Conservation (phyloP, 1,140 invertebrate species). For the Scaptomyza hsui region DNA sequence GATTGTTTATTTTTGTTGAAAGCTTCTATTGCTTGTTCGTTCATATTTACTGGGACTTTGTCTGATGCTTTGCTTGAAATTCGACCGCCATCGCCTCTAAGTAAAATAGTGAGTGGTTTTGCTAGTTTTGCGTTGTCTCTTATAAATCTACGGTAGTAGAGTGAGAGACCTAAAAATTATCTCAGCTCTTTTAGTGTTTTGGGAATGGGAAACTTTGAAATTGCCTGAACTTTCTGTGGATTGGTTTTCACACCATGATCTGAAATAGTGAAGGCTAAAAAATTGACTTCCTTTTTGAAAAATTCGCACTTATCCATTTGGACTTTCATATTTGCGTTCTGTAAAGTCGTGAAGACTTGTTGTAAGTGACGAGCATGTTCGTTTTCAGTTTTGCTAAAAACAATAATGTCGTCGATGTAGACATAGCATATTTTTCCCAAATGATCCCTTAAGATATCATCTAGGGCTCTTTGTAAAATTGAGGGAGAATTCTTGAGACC, state of each 20-base stretch:
- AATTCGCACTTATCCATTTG: background rate
- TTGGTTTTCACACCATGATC: background rate
- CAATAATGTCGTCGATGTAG: too few relatives aligned
- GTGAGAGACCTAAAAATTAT: background rate
- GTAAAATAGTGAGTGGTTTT: background rate
- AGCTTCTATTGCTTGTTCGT: background rate
- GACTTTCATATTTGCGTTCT: background rate
- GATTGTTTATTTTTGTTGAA: slow-evolving; percentile 1
- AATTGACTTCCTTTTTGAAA: background rate
- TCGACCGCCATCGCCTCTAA: too few relatives aligned
- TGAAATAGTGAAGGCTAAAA: slow-evolving; percentile 5
- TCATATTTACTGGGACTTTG: background rate
- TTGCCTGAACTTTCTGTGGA: background rate
- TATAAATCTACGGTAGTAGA: slow-evolving; percentile 5
- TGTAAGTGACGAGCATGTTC: background rate
- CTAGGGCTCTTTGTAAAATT: too few relatives aligned
- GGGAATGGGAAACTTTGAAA: background rate
- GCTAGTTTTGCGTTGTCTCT: background rate
- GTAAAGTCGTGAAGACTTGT: background rate
- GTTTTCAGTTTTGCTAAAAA: background rate
- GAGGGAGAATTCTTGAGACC: background rate
- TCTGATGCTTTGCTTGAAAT: too few relatives aligned
- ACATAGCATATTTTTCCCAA: too few relatives aligned
- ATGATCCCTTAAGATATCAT: too few relatives aligned
- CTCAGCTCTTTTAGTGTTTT: background rate